A percentile compares a stretch with the other conserved stretches of the same genome.
Conservation (phyloP, 2,113 vertebrate genomes). For the Peucedramus taeniatus region DNA sequence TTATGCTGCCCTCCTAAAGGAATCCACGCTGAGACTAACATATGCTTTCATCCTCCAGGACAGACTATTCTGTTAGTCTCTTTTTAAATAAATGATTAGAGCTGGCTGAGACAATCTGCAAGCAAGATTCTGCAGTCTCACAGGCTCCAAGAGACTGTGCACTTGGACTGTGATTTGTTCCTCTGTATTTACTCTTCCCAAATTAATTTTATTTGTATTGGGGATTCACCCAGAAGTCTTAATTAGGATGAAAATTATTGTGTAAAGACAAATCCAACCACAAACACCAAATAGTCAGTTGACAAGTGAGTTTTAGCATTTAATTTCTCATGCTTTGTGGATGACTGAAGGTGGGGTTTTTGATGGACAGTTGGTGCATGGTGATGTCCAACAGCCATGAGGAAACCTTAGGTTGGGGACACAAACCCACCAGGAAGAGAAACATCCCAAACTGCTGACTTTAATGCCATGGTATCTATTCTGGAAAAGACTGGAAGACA, state of each 20-base stretch:
- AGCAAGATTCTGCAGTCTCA: neutral
- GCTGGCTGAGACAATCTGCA: constrained; percentile 13
- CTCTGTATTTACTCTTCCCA: constrained; percentile 6
- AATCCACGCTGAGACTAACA: constrained; percentile 6
- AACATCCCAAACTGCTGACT: neutral
- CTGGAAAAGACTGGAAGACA: neutral
- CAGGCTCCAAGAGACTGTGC: neutral
- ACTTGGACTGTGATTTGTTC: constrained; percentile 13
- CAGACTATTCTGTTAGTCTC: constrained; percentile 46
- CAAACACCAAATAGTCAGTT: neutral
- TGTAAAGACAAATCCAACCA: neutral
- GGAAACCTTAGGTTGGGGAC: neutral
- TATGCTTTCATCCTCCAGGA: constrained; percentile 47
- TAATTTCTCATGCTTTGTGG: neutral
- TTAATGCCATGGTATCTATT: neutral
- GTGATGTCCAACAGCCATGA: neutral
- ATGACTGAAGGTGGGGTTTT: neutral
- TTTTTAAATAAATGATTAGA: constrained; percentile 54
- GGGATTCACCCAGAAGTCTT: constrained; percentile 1
- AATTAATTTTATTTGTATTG: constrained; percentile 39
- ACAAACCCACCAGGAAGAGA: neutral
- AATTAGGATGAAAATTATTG: neutral
- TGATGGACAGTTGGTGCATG: rapidly evolving
- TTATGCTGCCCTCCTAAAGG: neutral
- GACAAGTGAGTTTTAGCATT: neutral